Evolutionary conservation across 2,113 vertebrate genomes (phyloP), one percentile per base, ranked within the genome.

Genomic region (Carassius carassius): DNA sequence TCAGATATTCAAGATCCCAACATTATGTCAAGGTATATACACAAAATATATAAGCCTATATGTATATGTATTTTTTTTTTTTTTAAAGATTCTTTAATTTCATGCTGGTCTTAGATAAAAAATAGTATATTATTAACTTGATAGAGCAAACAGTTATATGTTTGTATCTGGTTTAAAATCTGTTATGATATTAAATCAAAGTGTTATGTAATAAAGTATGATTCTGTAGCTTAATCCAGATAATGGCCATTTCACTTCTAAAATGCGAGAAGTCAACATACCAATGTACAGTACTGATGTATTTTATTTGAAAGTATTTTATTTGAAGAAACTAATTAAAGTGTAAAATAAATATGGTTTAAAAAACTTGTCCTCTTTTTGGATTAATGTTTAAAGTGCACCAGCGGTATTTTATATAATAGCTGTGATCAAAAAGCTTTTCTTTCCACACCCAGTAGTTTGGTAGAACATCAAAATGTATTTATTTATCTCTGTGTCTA

Each of bases 181-280:
- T 44, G n/a, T 63, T 29, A 62, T 78, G 56, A 14, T 7, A 25
- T 47, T 78, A 23, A 25, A 62, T 62, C 29, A 56, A 56, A 78
- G 13, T 47, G 23, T 79, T 29, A 41, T 25, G 58, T 44, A 62
- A 79, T 78, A 14, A 0, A 21, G 54, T 51, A 29, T 75, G 13
- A 29, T 41, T 70, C 35, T 73, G 37, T 12, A 23, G 37, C 76
- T 44, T 44, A 79, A 63, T 75, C 35, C 56, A 62, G 32, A 78
- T 63, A 16, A 62, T 78, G 77, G n/a, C 35, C 7, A 44, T 62
- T 23, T 11, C 56, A 16, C 77, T 44, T 79, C 7, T 25, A 47
- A 65, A 63, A 19, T 63, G n/a, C 21, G 37, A 60, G 3, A 14
- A 74, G 9, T 65, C 0, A 35, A 56, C 7, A 60, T 78, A 78